These are phyloP conservation scores for Sarcophaga peregrina DNA, from an alignment of 1,140 invertebrate species.

Conservation along the genomic window DNA sequence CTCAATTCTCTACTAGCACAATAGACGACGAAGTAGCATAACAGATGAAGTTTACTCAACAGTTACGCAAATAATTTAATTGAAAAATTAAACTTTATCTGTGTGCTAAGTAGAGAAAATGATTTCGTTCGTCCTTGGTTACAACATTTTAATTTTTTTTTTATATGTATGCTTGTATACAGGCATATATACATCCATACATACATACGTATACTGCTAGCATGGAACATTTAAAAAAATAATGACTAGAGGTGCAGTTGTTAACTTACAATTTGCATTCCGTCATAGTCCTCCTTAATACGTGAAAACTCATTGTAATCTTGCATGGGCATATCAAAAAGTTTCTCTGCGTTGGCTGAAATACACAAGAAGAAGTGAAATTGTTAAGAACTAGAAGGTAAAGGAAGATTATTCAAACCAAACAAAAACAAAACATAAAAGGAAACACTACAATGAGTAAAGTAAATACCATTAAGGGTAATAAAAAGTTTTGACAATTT, in stretches of 20 bases:
- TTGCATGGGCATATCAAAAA: slow-evolving; percentile 86
- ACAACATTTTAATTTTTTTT: no score
- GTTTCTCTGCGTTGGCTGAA: slow-evolving; percentile 77
- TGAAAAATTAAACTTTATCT: slow-evolving; percentile 40
- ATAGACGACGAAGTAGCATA: background rate
- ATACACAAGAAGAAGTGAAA: background rate
- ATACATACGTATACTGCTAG: no score
- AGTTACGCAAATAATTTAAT: slow-evolving; percentile 31
- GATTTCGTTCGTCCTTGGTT: background rate
- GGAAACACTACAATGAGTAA: slow-evolving; percentile 10
- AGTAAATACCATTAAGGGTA: slow-evolving; percentile 39
- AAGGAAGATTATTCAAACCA: slow-evolving; percentile 1
- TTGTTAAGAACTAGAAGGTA: background rate
- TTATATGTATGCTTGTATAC: no score
- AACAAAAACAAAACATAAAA: background rate
- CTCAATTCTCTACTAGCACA: background rate
- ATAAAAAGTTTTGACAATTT: slow-evolving; percentile 7
- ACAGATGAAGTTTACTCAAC: slow-evolving; percentile 16
- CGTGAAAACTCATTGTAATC: slow-evolving; percentile 82
- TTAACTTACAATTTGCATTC: slow-evolving; percentile 70
- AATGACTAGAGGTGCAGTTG: background rate
- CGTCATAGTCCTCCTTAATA: slow-evolving; percentile 78
- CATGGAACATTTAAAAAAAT: background rate
- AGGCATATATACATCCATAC: no score
- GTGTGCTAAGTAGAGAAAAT: slow-evolving; percentile 7